A percentile compares a stretch with the other conserved stretches of the same genome.
phyloP scores from a whole-genome alignment of 2,888 invertebrate species.

The Noctua comes region DNA sequence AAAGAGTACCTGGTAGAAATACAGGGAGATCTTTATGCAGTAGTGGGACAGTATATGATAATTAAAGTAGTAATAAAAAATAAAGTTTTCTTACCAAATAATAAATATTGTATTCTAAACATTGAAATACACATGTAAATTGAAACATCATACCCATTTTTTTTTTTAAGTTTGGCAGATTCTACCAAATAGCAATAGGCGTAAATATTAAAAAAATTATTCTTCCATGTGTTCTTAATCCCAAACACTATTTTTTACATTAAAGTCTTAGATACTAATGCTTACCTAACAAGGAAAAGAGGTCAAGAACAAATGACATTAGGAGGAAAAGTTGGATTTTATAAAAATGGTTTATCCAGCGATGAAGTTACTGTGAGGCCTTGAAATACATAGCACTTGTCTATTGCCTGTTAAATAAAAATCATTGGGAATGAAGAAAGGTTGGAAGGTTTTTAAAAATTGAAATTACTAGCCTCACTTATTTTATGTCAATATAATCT shows the following conservation, averaged over 20 bases:
- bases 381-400: background rate
- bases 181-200: background rate
- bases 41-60: background rate
- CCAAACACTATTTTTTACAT: background rate
- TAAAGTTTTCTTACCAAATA: constrained; percentile 6
- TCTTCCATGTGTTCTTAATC: background rate
- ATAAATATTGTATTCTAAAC: constrained; percentile 9
- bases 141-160: background rate
- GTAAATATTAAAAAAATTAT: background rate
- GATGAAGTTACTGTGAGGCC: background rate
- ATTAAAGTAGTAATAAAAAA: background rate
- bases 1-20: background rate
- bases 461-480: background rate
- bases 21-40: background rate
- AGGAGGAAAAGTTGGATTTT: constrained; percentile 17
- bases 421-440: background rate
- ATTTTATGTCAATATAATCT: background rate
- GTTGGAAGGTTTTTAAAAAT: background rate
- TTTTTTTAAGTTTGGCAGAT: background rate
- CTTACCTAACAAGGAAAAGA: constrained; percentile 27
- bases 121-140: constrained; percentile 2
- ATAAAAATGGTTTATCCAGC: constrained; percentile 10
- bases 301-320: background rate
- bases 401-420: background rate
- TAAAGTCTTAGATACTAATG: background rate